Conservation (phyloP, 2,113 vertebrate genomes). For the Willisornis vidua region DNA sequence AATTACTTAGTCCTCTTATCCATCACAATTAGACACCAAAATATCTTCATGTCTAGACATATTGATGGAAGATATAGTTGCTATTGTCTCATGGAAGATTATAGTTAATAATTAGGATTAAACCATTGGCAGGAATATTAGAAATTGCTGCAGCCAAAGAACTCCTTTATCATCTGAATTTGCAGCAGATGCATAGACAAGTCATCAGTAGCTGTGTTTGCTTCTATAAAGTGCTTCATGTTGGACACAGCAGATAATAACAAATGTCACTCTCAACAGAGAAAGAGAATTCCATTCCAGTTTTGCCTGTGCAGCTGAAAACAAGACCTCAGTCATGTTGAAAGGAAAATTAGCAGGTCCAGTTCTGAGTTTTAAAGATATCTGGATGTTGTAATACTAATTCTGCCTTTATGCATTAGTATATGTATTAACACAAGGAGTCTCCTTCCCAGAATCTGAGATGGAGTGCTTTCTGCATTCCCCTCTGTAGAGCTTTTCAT, state of each 20-base stretch:
- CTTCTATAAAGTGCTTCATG: not conserved
- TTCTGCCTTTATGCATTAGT: not conserved
- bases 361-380: not conserved
- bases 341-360: not conserved
- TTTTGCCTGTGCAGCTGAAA: not conserved
- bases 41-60: constrained; percentile 9
- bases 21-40: not conserved
- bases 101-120: constrained; percentile 33
- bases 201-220: not conserved
- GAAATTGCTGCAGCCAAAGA: not conserved
- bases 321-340: not conserved
- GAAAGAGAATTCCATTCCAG: not conserved
- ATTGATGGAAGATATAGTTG: not conserved
- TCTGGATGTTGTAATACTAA: not conserved
- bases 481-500: not conserved
- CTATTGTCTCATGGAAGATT: not conserved
- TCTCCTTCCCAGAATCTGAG: not conserved
- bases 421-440: not conserved
- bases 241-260: not conserved
- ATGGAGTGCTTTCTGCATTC: not conserved
- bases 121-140: not conserved
- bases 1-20: not conserved
- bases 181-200: not conserved
- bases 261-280: not conserved
- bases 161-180: not conserved